A percentile compares a stretch with the other conserved stretches of the same genome.
Evolutionary conservation across 2,797 vertebrate species (phyloP).

Genomic region (Capromys pilorides): DNA sequence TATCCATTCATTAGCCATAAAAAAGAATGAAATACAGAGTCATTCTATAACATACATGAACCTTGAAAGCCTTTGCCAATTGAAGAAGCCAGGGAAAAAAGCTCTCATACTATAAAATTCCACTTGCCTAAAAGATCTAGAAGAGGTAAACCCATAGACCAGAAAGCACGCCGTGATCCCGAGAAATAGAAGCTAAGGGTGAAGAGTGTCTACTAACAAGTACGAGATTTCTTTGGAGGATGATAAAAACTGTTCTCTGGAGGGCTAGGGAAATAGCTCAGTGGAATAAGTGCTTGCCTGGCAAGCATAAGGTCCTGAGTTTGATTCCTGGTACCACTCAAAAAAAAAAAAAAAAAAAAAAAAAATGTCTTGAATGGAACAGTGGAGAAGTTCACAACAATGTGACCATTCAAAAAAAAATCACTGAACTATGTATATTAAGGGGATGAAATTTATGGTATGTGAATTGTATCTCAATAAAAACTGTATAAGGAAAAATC

Average conservation of each 20-base stretch:
- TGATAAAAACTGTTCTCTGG: conserved; percentile 32
- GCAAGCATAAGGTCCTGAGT: too few species aligned
- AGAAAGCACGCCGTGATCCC: background rate
- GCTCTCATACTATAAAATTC: background rate
- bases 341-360: background rate
- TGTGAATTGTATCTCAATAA: conserved; percentile 28
- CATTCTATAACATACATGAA: background rate
- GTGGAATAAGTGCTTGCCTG: too few species aligned
- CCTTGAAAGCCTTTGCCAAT: background rate
- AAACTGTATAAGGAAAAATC: background rate
- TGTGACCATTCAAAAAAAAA: conserved; percentile 29
- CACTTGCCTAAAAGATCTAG: background rate
- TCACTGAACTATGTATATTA: conserved; percentile 5
- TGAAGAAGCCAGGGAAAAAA: background rate
- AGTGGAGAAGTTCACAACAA: background rate
- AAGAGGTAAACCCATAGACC: background rate
- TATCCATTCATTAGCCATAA: background rate
- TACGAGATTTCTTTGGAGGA: background rate
- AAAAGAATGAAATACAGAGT: background rate
- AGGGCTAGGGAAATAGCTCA: too few species aligned
- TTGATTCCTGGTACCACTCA: too few species aligned
- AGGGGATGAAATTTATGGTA: conserved; percentile 16
- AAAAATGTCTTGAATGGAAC: conserved; percentile 34
- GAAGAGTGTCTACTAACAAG: background rate
- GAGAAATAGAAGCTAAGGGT: background rate